Conservation (phyloP, 2,888 invertebrate species). For the Acronicta psi region DNA sequence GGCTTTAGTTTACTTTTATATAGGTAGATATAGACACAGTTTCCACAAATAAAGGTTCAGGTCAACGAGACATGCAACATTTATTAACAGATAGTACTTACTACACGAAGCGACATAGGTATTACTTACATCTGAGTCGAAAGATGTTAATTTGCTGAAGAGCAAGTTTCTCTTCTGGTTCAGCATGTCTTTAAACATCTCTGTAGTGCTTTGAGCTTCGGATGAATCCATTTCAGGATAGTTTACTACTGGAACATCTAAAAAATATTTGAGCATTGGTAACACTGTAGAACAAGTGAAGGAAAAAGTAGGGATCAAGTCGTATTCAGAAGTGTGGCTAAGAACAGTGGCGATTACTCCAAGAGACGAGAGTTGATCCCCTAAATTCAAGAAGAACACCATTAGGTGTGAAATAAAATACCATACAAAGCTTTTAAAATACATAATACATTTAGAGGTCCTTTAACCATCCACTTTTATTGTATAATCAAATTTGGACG, state of each 20-base stretch:
- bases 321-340: too few species aligned
- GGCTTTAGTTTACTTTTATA: slow-evolving; percentile 29
- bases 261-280: slow-evolving; percentile 4
- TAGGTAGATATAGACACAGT: slow-evolving; percentile 32
- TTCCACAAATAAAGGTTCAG: slow-evolving; percentile 27
- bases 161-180: slow-evolving; percentile 97
- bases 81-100: slow-evolving; percentile 53
- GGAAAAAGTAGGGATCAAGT: too few species aligned
- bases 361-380: too few species aligned
- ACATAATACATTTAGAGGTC: too few species aligned
- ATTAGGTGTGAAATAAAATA: too few species aligned
- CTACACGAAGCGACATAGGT: slow-evolving; percentile 18
- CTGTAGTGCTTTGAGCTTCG: slow-evolving; percentile 94
- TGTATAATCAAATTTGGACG: too few species aligned
- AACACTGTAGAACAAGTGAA: background rate
- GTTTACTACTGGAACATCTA: slow-evolving; percentile 88
- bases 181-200: slow-evolving; percentile 98
- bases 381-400: too few species aligned
- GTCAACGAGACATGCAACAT: slow-evolving; percentile 71
- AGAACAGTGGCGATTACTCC: too few species aligned
- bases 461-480: too few species aligned
- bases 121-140: slow-evolving; percentile 96
- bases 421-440: too few species aligned
- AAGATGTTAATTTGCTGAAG: slow-evolving; percentile 95
- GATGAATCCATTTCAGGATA: slow-evolving; percentile 91